phyloP scores from a whole-genome alignment of 2,888 invertebrate genomes.

The Dendrolimus houi region DNA sequence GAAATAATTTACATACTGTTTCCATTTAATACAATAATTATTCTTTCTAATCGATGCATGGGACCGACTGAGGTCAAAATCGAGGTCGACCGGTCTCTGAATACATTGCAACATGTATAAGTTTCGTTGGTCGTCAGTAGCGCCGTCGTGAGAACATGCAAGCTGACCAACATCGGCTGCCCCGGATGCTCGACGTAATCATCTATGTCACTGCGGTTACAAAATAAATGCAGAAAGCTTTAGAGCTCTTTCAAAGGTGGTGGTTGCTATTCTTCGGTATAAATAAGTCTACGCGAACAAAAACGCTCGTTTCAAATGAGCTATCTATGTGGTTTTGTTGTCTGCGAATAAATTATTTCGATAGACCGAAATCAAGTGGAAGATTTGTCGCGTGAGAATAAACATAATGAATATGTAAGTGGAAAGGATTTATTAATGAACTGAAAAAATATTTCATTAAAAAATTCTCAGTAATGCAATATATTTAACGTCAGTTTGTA shows the following conservation, averaged over 20 bases:
- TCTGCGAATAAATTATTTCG: slow-evolving; percentile 56
- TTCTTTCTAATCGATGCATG: slow-evolving; percentile 42
- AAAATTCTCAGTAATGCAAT: no score
- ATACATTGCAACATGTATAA: slow-evolving; percentile 52
- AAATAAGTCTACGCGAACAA: slow-evolving; percentile 27
- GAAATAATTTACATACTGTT: slow-evolving; percentile 35
- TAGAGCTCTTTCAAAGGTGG: not conserved
- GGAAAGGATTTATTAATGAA: no score
- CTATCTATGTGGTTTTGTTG: slow-evolving; percentile 46
- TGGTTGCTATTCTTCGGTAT: not conserved
- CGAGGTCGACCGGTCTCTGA: slow-evolving; percentile 50
- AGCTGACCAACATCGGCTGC: slow-evolving; percentile 34
- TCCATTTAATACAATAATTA: slow-evolving; percentile 37
- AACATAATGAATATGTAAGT: slow-evolving; percentile 23
- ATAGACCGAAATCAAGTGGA: slow-evolving; percentile 49
- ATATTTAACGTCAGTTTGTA: no score
- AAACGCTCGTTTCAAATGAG: slow-evolving; percentile 57
- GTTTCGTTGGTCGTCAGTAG: slow-evolving; percentile 48
- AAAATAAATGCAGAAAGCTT: not conserved
- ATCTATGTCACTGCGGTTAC: slow-evolving; percentile 5
- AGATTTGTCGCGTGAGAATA: slow-evolving; percentile 60
- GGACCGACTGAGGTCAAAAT: slow-evolving; percentile 34
- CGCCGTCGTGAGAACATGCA: slow-evolving; percentile 67
- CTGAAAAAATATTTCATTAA: no score
- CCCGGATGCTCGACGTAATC: slow-evolving; percentile 15